Percentiles rank a stretch among this genome's conserved stretches.
These are phyloP conservation scores for Cinclus mexicanus DNA, from an alignment of 2,113 vertebrate species.

Conservation along the genomic window DNA sequence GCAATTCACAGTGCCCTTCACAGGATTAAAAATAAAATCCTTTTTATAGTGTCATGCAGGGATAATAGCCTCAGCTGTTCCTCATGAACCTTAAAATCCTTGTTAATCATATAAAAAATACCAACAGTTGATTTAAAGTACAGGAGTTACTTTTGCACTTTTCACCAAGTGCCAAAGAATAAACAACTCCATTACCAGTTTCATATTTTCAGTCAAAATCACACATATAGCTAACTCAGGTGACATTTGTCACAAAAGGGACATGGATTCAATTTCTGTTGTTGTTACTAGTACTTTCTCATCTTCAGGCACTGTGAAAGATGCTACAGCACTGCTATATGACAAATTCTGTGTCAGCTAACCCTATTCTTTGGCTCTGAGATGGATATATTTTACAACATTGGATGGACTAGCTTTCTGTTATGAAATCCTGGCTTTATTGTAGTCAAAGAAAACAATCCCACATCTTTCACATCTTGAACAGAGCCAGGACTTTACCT, in stretches of 20 bases:
- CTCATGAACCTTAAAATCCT: conserved; percentile 72
- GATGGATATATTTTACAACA: not conserved
- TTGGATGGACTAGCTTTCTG: not conserved
- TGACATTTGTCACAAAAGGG: conserved; percentile 31
- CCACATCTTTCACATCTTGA: not conserved
- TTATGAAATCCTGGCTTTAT: not conserved
- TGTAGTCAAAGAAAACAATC: not conserved
- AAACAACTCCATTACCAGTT: conserved; percentile 34
- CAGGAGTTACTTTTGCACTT: conserved; percentile 32
- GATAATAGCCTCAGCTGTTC: conserved; percentile 32
- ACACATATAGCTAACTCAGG: conserved; percentile 20
- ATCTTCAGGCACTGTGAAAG: not conserved
- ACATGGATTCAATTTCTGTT: conserved; percentile 42
- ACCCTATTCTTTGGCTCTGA: not conserved
- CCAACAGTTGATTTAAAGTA: conserved; percentile 16
- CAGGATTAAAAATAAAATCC: conserved; percentile 71
- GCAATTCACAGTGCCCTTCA: conserved; percentile 66
- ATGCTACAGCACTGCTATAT: not conserved
- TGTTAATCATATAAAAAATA: conserved; percentile 70
- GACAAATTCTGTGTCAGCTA: conserved; percentile 8
- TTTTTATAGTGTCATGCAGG: conserved; percentile 37
- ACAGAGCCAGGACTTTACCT: not conserved
- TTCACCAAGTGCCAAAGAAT: conserved; percentile 20
- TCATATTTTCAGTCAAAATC: conserved; percentile 39
- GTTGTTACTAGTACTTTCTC: conserved; percentile 27